A percentile compares a stretch with the other conserved stretches of the same genome.
Evolutionary conservation across 2,113 vertebrate species (phyloP).

Genomic region (Fulica atra): DNA sequence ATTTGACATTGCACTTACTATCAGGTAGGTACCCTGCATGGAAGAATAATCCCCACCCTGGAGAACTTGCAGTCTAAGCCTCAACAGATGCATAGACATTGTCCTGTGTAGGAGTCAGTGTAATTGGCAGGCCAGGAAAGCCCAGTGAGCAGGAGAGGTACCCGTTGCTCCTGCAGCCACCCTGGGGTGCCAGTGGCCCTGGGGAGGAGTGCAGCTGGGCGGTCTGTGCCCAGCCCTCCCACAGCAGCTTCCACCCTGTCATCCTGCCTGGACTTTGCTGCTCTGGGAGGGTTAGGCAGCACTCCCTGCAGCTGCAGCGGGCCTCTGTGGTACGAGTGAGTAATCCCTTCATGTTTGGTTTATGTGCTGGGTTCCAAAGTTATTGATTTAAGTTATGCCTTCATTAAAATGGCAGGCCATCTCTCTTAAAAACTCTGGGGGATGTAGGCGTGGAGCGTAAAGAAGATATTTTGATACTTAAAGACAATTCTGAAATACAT

Average conservation of each 20-base stretch:
- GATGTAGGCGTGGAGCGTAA: not conserved
- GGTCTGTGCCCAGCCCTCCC: not conserved
- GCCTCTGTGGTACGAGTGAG: not conserved
- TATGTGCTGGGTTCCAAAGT: not conserved
- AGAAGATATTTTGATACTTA: not conserved
- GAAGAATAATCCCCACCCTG: not conserved
- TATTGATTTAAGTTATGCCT: not conserved
- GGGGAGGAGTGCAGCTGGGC: no score
- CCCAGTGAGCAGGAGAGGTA: not conserved
- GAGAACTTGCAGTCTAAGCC: not conserved
- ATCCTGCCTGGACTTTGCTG: not conserved
- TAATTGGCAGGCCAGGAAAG: not conserved
- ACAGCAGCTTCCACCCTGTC: not conserved
- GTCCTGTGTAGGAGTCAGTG: not conserved
- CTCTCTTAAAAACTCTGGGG: not conserved
- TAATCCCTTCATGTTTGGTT: not conserved
- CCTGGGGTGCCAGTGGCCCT: not conserved
- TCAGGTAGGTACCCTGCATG: not conserved
- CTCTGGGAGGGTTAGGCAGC: not conserved
- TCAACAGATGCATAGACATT: not conserved
- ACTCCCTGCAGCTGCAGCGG: not conserved
- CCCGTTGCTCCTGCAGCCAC: accelerated
- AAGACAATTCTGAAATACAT: not conserved
- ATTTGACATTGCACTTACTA: not conserved
- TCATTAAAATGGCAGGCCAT: not conserved